phyloP scores from a whole-genome alignment of 2,113 vertebrate genomes.

The Poeciliopsis occidentalis region DNA sequence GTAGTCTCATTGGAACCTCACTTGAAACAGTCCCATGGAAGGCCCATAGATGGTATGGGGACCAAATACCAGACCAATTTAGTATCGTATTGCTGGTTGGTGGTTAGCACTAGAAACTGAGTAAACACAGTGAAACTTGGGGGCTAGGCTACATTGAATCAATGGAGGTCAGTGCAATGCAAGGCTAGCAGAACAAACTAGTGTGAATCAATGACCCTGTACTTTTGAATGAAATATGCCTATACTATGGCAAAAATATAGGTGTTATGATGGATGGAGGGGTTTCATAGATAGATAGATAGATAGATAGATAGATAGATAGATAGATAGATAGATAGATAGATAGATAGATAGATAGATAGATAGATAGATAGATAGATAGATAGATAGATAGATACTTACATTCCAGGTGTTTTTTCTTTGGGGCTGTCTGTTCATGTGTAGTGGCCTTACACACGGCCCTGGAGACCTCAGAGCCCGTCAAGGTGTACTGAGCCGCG shows the following conservation, averaged over 20 bases:
- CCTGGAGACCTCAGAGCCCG: constrained; percentile 93
- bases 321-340: not conserved
- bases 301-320: constrained; percentile 3
- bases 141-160: not conserved
- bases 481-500: constrained; percentile 98
- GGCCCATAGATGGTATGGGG: too few species aligned
- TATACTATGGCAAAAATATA: not conserved
- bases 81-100: not conserved
- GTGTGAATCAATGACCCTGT: constrained; percentile 2
- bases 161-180: not conserved
- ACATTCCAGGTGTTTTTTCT: constrained; percentile 99
- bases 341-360: not conserved
- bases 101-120: not conserved
- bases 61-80: not conserved
- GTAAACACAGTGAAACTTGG: not conserved
- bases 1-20: not conserved
- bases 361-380: constrained; percentile 29
- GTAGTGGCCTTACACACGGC: constrained; percentile 98
- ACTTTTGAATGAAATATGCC: too few species aligned
- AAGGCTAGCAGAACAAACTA: not conserved
- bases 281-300: not conserved
- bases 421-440: constrained; percentile 97
- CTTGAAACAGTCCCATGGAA: too few species aligned
- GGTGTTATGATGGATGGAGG: constrained; percentile 1
- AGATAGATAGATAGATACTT: constrained; percentile 75